A percentile compares a stretch with the other conserved stretches of the same genome.
Conservation (phyloP, 2,888 invertebrate genomes). For the Arrhopalites spinosus region DNA sequence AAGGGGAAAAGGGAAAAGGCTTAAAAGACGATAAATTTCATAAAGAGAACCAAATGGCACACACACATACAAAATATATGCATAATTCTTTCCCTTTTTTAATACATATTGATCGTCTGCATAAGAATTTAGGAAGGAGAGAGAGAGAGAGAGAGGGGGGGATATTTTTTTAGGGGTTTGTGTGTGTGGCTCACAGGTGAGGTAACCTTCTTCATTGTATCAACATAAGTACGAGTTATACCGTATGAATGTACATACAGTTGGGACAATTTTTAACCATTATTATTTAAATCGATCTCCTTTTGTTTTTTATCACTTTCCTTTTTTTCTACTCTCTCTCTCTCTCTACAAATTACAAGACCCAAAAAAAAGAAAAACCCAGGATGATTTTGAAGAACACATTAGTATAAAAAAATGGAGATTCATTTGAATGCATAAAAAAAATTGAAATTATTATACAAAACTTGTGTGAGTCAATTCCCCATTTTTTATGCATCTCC, state of each 20-base stretch:
- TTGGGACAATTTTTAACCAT: slow-evolving; percentile 24
- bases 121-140: background rate
- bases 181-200: slow-evolving; percentile 10
- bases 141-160: background rate
- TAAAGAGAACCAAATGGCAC: background rate
- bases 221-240: background rate
- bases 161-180: background rate
- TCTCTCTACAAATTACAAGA: background rate
- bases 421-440: slow-evolving; percentile 15
- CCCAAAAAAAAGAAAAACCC: background rate
- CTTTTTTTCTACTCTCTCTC: slow-evolving; percentile 4
- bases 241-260: background rate
- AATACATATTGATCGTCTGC: slow-evolving; percentile 3
- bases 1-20: slow-evolving; percentile 17
- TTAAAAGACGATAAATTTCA: slow-evolving; percentile 13
- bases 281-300: slow-evolving; percentile 35
- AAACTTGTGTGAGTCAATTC: no score
- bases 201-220: slow-evolving; percentile 22
- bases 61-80: background rate
- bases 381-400: background rate
- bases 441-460: no score
- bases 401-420: background rate
- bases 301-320: slow-evolving; percentile 31
- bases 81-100: background rate
- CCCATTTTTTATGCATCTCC: no score